Evolutionary conservation across 1,140 invertebrate species (phyloP), one percentile per base, ranked within the genome.

Genomic region (Chironomus striatipennis): DNA sequence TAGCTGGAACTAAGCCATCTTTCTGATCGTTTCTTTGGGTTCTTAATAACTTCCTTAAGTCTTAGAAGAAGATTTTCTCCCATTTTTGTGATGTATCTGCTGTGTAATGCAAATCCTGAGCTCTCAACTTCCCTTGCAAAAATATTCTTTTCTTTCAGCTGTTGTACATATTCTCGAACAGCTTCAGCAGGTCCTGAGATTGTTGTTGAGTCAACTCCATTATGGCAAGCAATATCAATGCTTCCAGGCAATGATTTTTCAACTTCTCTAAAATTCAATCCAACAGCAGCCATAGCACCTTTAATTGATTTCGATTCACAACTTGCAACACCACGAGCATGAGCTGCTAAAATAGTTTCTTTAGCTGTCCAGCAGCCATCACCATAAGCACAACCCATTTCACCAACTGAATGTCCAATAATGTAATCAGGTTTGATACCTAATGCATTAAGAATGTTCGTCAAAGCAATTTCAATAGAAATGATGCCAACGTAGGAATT

Each of bases 401-500:
- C 92, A 20, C 93, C 93, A 1, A 93, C 92, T 17, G 93, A 95
- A 80, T 96, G 94, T 6, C 88, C 94, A 79, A 97, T 89, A 73
- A 96, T 91, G 43, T 90, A 92, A 83, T 96, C 92, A 4, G 90
- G 88, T 75, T 90, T 86, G 17, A 97, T 86, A n/a, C 90, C 90
- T 75, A 96, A 76, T 1, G 84, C 81, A 64, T 82, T 86, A 34
- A 97, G 80, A 1, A 94, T 78, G 81, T 97, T 93, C 10, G 93
- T 90, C n/a, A 97, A 83, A 34, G 88, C 94, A 77, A 97, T 90
- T 87, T 94, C 85, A 83, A 98, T 89, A 18, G 94, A 91, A n/a
- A 94, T 93, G 79, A 98, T 97, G 43, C 93, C 92, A 65, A 97
- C 90, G 84, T 98, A 97, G 0, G 91, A 93, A 81, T 97, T 89